Evolutionary conservation across 1,140 invertebrate genomes (phyloP), one percentile per base, ranked within the genome.

Genomic region (Drosophila burlai): DNA sequence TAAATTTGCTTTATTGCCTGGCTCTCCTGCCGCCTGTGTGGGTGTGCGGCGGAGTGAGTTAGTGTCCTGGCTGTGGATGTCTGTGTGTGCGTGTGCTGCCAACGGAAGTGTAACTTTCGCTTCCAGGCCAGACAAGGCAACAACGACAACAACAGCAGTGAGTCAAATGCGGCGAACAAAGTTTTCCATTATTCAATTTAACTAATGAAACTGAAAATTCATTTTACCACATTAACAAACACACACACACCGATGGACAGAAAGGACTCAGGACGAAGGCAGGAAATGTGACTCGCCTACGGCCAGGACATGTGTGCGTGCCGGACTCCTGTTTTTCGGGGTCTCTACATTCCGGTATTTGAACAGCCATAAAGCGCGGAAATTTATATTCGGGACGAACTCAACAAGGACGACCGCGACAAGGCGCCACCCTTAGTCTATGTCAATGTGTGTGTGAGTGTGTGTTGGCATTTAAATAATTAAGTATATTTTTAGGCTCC

Each of bases 131-230:
- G 77, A 77, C 77, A 83, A 81, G 77, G 65, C 76, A 83, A 71
- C 69, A 74, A 1, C 26, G 3, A 43, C 55, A 68, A 38, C 73
- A 74, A 40, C 54, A 68, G 42, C 73, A 66, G 50, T 52, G 73
- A 68, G 73, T 71, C 73, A 79, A 89, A 89, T 84, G 81, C 80
- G 84, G 84, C 78, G 66, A 89, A 54, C 85, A 89, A 89, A 89
- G 84, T 89, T 92, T 91, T 89, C 87, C 91, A 92, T 89, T 92
- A 92, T 92, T 92, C 91, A 92, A 92, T 92, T 92, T 92, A 91
- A 92, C 91, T 92, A 92, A 92, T 92, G 91, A 92, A 92, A 92
- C 91, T 91, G 91, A 92, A 92, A 92, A 92, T 89, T 92, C 86
- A 80, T 91, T 91, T 92, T 89, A 82, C 84, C 91, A 91, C 86